A percentile compares a stretch with the other conserved stretches of the same genome.
These are phyloP conservation scores for Erynnis tages DNA, from an alignment of 2,888 invertebrate genomes.

Conservation along the genomic window DNA sequence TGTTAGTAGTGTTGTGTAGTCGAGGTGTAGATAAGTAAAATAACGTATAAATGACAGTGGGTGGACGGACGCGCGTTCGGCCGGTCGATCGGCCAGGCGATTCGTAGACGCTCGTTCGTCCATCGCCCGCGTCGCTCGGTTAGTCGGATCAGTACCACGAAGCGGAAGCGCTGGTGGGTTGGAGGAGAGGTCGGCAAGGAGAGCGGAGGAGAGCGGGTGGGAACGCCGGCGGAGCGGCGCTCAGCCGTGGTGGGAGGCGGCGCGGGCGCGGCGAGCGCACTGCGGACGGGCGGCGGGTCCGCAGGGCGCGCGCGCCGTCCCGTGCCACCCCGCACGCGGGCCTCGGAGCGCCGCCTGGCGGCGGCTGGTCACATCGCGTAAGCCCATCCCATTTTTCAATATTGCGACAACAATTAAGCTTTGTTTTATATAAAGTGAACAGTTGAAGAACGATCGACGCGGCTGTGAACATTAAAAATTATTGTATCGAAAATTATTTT, in stretches of 20 bases:
- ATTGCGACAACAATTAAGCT: constrained; percentile 82
- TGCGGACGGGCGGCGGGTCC: constrained; percentile 37
- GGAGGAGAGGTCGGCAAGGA: constrained; percentile 34
- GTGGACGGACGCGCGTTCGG: constrained; percentile 74
- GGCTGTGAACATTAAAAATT: constrained; percentile 80
- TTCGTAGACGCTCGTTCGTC: constrained; percentile 67
- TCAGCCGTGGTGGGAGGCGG: constrained; percentile 67
- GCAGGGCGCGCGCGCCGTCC: constrained; percentile 67
- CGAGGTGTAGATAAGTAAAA: constrained; percentile 59
- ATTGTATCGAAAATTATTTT: constrained; percentile 48
- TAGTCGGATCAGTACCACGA: constrained; percentile 72
- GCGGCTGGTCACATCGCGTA: constrained; percentile 87
- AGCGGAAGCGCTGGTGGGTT: constrained; percentile 65
- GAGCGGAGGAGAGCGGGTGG: constrained; percentile 37
- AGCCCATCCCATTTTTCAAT: constrained; percentile 84
- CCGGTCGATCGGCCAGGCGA: constrained; percentile 24
- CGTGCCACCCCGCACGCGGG: constrained; percentile 71
- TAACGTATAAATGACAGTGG: constrained; percentile 49
- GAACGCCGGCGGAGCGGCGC: constrained; percentile 67
- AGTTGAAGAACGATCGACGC: constrained; percentile 66
- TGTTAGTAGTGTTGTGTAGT: constrained; percentile 79
- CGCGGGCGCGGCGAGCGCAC: constrained; percentile 67
- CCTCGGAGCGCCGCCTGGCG: constrained; percentile 66
- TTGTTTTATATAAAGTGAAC: constrained; percentile 58
- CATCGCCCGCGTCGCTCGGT: constrained; percentile 67